Percentiles rank a stretch among this genome's conserved stretches.
phyloP scores from a whole-genome alignment of 2,113 vertebrate species.

The Tichodroma muraria region DNA sequence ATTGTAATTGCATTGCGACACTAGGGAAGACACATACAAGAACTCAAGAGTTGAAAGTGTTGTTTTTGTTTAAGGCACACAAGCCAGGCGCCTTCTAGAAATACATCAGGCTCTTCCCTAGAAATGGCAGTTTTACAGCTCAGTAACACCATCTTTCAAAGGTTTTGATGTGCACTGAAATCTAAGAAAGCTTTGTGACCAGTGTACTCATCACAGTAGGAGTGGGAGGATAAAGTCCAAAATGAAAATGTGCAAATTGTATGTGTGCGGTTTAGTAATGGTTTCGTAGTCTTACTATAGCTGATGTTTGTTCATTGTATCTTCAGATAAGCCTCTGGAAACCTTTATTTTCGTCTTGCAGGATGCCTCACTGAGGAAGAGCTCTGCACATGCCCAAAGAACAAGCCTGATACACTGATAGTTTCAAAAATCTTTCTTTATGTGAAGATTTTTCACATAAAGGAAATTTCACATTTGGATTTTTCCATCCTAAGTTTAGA shows the following conservation, averaged over 20 bases:
- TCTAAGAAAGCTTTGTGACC: background rate
- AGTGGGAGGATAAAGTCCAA: background rate
- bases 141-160: background rate
- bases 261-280: background rate
- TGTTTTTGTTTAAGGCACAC: background rate
- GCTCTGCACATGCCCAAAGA: background rate
- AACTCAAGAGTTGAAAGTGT: background rate
- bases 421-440: background rate
- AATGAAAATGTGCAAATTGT: background rate
- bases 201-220: background rate
- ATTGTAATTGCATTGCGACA: background rate
- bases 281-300: background rate
- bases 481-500: background rate
- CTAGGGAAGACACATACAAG: background rate
- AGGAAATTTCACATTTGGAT: background rate
- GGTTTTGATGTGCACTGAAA: background rate
- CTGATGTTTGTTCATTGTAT: background rate
- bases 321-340: background rate
- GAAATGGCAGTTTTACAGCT: background rate
- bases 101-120: background rate
- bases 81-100: background rate
- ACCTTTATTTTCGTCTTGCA: background rate
- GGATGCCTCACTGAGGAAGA: background rate
- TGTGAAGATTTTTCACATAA: background rate
- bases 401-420: background rate